Evolutionary conservation across 2,888 invertebrate species (phyloP).

Genomic region (Eumerus sabulonum): DNA sequence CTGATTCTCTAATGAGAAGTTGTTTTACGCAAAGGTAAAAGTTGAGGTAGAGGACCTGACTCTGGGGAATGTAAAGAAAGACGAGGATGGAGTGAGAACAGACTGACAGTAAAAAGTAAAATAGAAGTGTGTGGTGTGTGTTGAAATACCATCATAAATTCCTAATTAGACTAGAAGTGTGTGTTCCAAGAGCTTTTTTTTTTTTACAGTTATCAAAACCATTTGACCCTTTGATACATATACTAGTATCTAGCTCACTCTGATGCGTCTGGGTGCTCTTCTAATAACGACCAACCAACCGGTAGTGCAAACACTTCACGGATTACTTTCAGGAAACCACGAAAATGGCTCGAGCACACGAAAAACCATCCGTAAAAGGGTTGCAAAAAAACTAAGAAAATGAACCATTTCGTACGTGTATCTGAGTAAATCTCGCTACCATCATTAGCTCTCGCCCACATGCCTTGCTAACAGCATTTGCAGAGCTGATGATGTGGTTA

Average conservation of each 20-base stretch:
- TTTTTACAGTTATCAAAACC: neutral
- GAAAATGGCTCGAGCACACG: conserved; percentile 49
- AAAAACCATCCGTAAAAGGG: conserved; percentile 54
- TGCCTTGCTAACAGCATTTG: conserved; percentile 55
- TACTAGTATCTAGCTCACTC: conserved; percentile 31
- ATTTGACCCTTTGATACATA: neutral
- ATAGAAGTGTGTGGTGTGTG: too few species aligned
- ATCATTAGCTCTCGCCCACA: neutral
- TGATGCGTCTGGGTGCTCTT: neutral
- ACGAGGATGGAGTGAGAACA: too few species aligned
- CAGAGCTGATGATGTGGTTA: conserved; percentile 70
- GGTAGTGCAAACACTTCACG: conserved; percentile 55
- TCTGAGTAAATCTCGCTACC: conserved; percentile 12
- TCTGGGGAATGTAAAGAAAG: too few species aligned
- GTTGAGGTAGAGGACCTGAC: too few species aligned
- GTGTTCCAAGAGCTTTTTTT: neutral
- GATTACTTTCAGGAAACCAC: conserved; percentile 51
- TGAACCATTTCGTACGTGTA: conserved; percentile 8
- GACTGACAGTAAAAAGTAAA: too few species aligned
- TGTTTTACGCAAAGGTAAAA: conserved; percentile 29
- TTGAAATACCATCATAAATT: conserved; percentile 11
- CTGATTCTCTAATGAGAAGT: conserved; percentile 49
- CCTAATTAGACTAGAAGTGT: neutral
- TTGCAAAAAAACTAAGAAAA: conserved; percentile 37
- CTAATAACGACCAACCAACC: conserved; percentile 48